Base-by-base conservation (phyloP, 2,113 vertebrate genomes). In the Coptodon rendalli region DNA sequence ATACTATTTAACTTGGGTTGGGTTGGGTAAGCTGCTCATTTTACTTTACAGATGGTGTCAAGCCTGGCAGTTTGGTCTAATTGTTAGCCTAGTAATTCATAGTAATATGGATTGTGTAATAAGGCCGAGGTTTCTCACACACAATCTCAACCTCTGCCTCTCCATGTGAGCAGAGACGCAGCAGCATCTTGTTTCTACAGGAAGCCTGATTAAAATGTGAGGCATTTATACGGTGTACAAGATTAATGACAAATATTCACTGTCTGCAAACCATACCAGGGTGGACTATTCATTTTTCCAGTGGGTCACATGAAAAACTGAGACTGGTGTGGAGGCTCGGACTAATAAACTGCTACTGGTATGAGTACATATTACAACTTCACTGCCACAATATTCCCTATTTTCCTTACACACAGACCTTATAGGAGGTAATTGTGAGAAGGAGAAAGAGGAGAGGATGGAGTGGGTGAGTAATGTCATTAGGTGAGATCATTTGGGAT, bases 261-360 rank as follows among this genome's bases (percentile, higher is more conserved):
- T n/a, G 50, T 52, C 50, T n/a, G 50, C 9, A 52, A 52, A n/a
- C 50, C 2, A n/a, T 52, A n/a, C 50, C 50, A 52, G 17, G 50
- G 17, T 52, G 50, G 50, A 52, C 50, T 52, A 52, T 52, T 52
- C 17, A 0, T 52, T 52, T 52, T 52, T 5, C 19, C 50, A 52
- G 50, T n/a, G 50, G 52, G 52, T 0, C 52, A 54, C n/a, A 22
- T 2, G 52, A 54, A 54, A 54, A 54, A 0, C 52, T 54, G 52
- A 54, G 52, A 54, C 52, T 54, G 52, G 52, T 54, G n/a, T 22
- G 52, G 52, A 22, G 52, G 2, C 52, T 54, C n/a, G 22, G 22
- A 54, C 53, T 54, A 22, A 2, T 54, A 22, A 54, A 54, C 53
- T 54, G n/a, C n/a, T 54, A 22, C 53, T 54, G 53, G 53, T n/a